Percentiles rank a stretch among this genome's conserved stretches.
Conservation (phyloP, 2,797 vertebrate species). For the Pseudochaenichthys georgianus region DNA sequence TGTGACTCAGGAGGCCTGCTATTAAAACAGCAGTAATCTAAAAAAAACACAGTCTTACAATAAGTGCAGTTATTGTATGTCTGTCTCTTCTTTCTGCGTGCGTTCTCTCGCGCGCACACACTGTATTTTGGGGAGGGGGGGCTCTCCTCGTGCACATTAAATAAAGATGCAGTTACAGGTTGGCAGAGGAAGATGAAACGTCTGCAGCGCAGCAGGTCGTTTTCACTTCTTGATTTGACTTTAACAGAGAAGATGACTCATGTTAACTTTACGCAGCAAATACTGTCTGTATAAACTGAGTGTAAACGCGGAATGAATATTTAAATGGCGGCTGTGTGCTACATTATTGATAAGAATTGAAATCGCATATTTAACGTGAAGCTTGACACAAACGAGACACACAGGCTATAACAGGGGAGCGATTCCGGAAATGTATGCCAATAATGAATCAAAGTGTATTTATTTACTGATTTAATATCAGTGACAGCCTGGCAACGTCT, state of each 20-base stretch:
- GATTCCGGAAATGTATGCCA: slow-evolving; percentile 1
- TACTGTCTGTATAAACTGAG: slow-evolving; percentile 28
- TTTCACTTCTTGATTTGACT: background rate
- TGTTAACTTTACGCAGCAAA: slow-evolving; percentile 36
- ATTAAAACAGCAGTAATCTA: no score
- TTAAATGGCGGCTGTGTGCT: slow-evolving; percentile 56
- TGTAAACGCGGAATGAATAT: slow-evolving; percentile 60
- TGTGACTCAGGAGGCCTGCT: no score
- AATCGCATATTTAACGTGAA: slow-evolving; percentile 61
- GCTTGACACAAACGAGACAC: slow-evolving; percentile 51
- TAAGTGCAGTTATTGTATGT: no score
- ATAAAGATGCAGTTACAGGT: slow-evolving; percentile 43
- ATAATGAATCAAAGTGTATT: slow-evolving; percentile 19
- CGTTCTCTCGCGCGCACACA: no score
- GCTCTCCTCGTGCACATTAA: slow-evolving; percentile 20
- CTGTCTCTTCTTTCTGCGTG: no score
- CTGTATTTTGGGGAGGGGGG: no score
- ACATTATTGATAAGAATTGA: slow-evolving; percentile 70
- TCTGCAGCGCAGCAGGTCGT: background rate
- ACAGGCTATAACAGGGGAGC: background rate
- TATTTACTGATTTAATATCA: slow-evolving; percentile 16
- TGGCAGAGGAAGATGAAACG: slow-evolving; percentile 1
- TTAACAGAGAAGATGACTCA: slow-evolving; percentile 17
- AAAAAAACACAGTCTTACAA: no score
- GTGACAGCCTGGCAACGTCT: background rate